Evolutionary conservation across 2,888 invertebrate species (phyloP), one percentile per base, ranked within the genome.

Genomic region (Heliothis peltigera): DNA sequence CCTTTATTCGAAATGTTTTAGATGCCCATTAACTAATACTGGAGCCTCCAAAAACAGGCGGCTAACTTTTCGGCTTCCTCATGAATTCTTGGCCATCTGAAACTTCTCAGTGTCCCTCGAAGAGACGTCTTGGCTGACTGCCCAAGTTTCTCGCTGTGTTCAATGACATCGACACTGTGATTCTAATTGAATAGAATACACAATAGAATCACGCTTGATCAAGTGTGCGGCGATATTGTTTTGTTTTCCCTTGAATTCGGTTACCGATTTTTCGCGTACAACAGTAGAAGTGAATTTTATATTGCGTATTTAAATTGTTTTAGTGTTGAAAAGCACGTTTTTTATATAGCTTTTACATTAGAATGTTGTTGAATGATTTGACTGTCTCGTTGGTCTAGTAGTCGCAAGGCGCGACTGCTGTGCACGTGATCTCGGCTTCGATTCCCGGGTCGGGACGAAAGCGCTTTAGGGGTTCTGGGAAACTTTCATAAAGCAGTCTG

Each of bases 151-250:
- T 22, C 43, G 21, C 8, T 55, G 39, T 35, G 49, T 55, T 44
- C 67, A 35, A 35, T 64, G 71, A 67, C 35, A 65, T 72, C 49
- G 17, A 32, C 47, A 42, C 53, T n/a, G 15, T 10, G 66, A 54
- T 68, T 39, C 65, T 32, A 66, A 67, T 68, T 64, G 39, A 54
- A 65, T 54, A n/a, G n/a, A n/a, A n/a, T n/a, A n/a, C 73, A 68
- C 67, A 68, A 68, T 68, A 19, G 73, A 65, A 46, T 49, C 44
- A 35, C n/a, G 55, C 48, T 49, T 28, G 73, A 68, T 72, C 67
- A 66, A 72, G 49, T 65, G 44, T 49, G 12, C 10, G 25, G 17
- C 21, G 19, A 64, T 25, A n/a, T 21, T 47, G 19, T 72, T 72
- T 72, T 65, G 54, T 54, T 44, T 65, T 7, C 8, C 2, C 1